phyloP scores from a whole-genome alignment of 1,140 invertebrate species.

The Ptiloglossa arizonensis region DNA sequence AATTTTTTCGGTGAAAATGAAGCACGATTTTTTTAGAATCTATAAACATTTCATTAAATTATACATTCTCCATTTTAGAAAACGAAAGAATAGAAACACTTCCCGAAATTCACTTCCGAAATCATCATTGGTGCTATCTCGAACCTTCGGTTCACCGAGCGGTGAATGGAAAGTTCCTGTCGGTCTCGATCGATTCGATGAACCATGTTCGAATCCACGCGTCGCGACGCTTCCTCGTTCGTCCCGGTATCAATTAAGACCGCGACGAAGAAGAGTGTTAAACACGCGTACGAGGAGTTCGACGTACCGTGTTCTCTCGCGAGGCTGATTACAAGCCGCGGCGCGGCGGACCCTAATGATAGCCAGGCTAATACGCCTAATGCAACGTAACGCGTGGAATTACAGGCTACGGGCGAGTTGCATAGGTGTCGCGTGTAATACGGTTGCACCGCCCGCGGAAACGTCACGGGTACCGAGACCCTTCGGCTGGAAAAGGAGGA shows the following conservation, averaged over 20 bases:
- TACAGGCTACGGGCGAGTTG: conserved; percentile 35
- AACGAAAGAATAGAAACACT: too few species aligned
- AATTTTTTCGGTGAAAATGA: too few species aligned
- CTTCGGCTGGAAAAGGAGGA: too few species aligned
- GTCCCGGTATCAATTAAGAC: conserved; percentile 31
- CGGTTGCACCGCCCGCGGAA: conserved; percentile 36
- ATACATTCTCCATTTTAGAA: too few species aligned
- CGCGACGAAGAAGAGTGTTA: not conserved
- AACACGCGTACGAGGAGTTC: not conserved
- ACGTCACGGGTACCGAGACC: not conserved
- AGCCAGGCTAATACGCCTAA: conserved; percentile 49
- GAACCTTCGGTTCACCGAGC: too few species aligned
- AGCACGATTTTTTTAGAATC: too few species aligned
- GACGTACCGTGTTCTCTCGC: not conserved
- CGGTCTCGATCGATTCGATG: not conserved
- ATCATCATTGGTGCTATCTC: too few species aligned
- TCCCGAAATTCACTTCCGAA: too few species aligned
- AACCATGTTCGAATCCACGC: too few species aligned
- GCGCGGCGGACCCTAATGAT: conserved; percentile 46
- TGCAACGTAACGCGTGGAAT: conserved; percentile 57
- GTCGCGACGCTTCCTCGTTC: conserved; percentile 7
- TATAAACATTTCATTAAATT: too few species aligned
- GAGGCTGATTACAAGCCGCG: conserved; percentile 45
- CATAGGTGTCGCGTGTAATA: conserved; percentile 51
- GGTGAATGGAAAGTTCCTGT: too few species aligned